Conservation (phyloP, 2,888 invertebrate species). For the Clunio marinus region DNA sequence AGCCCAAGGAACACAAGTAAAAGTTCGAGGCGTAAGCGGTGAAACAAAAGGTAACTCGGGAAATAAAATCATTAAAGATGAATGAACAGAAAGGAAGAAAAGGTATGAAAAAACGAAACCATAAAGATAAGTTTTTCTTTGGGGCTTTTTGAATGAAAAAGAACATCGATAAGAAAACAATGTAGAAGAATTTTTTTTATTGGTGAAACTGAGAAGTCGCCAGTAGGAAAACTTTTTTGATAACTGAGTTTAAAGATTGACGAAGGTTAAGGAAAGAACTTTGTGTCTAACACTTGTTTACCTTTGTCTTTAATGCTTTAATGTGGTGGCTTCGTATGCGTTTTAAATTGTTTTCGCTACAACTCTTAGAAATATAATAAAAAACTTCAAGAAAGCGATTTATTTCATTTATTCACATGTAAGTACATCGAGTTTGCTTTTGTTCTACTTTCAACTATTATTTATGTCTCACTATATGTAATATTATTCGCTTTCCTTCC, state of each 20-base stretch:
- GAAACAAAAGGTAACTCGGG: not conserved
- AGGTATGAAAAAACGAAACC: not conserved
- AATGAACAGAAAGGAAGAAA: not conserved
- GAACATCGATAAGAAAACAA: constrained; percentile 8
- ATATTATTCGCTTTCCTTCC: not conserved
- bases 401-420: no score
- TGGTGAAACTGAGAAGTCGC: not conserved
- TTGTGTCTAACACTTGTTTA: no score
- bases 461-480: no score
- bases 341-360: no score
- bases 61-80: constrained; percentile 27
- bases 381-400: no score
- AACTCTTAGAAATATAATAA: no score
- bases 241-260: no score
- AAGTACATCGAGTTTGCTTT: no score
- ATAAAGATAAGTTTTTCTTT: not conserved
- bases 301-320: no score
- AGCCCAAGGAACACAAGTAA: not conserved
- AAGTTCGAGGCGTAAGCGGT: not conserved
- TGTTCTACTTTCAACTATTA: no score
- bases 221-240: not conserved
- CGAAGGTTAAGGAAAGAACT: no score
- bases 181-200: constrained; percentile 8
- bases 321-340: no score
- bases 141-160: constrained; percentile 9